Conservation (phyloP, 2,797 vertebrate species). For the Myiotriccus ornatus region DNA sequence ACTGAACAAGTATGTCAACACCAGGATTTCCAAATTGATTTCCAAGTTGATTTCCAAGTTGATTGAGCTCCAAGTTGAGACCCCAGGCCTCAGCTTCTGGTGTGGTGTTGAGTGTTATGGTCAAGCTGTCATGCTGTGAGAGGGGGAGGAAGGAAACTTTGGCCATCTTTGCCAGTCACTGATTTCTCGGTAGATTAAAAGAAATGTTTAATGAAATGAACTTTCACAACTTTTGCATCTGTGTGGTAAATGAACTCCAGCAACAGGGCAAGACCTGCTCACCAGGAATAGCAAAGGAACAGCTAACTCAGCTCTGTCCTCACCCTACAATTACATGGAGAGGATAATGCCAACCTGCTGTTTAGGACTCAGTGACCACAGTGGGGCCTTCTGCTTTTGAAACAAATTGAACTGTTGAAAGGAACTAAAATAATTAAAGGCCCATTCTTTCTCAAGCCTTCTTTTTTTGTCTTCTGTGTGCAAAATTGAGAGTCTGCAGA, state of each 20-base stretch:
- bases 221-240: background rate
- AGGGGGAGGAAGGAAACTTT: background rate
- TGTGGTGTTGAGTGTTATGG: background rate
- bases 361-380: background rate
- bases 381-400: background rate
- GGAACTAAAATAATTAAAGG: constrained; percentile 11
- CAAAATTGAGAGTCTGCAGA: background rate
- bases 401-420: background rate
- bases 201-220: background rate
- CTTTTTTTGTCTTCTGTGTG: background rate
- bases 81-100: background rate
- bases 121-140: background rate
- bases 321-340: background rate
- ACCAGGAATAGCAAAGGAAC: background rate
- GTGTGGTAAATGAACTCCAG: background rate
- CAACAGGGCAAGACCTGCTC: background rate
- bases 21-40: background rate
- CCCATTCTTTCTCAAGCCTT: background rate
- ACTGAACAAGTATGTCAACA: background rate
- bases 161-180: background rate
- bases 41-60: background rate
- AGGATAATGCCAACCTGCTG: background rate
- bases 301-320: background rate
- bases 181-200: background rate
- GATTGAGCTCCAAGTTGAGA: background rate